Conservation (phyloP, 2,888 invertebrate species). For the Chironomus riparius region DNA sequence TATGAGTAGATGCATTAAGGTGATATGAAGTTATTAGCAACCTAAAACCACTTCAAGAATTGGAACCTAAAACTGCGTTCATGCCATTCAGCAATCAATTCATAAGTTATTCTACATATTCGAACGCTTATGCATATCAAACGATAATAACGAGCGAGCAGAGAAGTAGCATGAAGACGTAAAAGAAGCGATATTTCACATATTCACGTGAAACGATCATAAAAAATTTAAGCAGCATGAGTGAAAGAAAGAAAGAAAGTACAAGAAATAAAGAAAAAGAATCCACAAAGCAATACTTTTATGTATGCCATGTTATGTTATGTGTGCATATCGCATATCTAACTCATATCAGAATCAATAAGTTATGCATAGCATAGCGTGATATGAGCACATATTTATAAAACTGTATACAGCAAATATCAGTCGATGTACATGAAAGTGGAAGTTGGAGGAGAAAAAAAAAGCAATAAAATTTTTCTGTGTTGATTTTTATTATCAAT, state of each 20-base stretch:
- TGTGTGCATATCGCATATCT: neutral
- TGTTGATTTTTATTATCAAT: neutral
- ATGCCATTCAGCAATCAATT: no score
- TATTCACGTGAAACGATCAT: neutral
- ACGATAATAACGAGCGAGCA: neutral
- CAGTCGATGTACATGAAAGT: neutral
- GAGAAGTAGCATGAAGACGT: neutral
- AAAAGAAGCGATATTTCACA: neutral
- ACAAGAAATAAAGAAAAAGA: neutral
- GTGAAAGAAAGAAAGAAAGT: neutral
- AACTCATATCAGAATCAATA: conserved; percentile 8
- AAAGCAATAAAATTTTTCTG: neutral
- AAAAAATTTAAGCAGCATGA: neutral
- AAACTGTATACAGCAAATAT: neutral
- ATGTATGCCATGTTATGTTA: neutral
- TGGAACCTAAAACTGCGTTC: no score
- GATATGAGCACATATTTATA: neutral
- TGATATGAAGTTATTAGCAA: no score
- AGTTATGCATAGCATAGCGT: conserved; percentile 3
- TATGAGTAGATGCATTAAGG: no score
- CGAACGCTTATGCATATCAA: neutral
- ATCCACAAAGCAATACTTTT: neutral
- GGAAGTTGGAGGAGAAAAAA: neutral
- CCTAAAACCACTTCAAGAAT: no score
- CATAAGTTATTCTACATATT: no score